Conservation (phyloP, 2,797 vertebrate species). For the Harpagifer antarcticus region DNA sequence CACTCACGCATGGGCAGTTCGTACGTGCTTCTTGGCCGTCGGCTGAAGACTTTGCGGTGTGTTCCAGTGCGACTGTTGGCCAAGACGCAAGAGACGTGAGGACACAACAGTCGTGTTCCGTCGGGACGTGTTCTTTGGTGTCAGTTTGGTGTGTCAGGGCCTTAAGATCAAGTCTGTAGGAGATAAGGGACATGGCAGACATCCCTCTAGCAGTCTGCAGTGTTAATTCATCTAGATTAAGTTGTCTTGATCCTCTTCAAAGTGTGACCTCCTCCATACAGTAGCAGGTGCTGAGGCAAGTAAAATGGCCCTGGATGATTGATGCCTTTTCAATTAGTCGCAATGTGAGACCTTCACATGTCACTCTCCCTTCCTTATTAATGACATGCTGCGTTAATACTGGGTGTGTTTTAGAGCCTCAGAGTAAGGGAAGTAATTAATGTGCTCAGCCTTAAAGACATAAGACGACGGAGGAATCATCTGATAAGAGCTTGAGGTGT, state of each 20-base stretch:
- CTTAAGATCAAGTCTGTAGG: background rate
- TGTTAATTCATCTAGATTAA: slow-evolving; percentile 65
- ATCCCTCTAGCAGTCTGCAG: slow-evolving; percentile 10
- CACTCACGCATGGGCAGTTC: no score
- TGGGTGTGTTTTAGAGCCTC: slow-evolving; percentile 36
- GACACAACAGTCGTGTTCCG: no score
- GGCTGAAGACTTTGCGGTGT: no score
- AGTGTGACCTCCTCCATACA: slow-evolving; percentile 59
- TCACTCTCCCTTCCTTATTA: slow-evolving; percentile 67
- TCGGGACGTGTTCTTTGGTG: no score
- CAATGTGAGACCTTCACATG: slow-evolving; percentile 71
- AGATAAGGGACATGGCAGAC: slow-evolving; percentile 17
- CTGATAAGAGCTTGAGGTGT: slow-evolving; percentile 33
- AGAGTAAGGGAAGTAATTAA: slow-evolving; percentile 52
- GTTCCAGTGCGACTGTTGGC: no score
- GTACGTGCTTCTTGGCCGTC: no score
- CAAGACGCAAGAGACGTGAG: no score
- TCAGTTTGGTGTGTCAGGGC: no score
- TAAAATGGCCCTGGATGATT: slow-evolving; percentile 82
- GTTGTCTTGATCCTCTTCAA: slow-evolving; percentile 54
- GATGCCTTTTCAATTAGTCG: slow-evolving; percentile 82
- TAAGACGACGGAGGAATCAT: slow-evolving; percentile 17
- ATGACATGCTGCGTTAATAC: slow-evolving; percentile 61
- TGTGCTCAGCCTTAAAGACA: slow-evolving; percentile 44
- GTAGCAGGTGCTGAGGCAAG: slow-evolving; percentile 78